These are phyloP conservation scores for Batillaria attramentaria DNA, from an alignment of 1,140 invertebrate genomes.

Conservation along the genomic window DNA sequence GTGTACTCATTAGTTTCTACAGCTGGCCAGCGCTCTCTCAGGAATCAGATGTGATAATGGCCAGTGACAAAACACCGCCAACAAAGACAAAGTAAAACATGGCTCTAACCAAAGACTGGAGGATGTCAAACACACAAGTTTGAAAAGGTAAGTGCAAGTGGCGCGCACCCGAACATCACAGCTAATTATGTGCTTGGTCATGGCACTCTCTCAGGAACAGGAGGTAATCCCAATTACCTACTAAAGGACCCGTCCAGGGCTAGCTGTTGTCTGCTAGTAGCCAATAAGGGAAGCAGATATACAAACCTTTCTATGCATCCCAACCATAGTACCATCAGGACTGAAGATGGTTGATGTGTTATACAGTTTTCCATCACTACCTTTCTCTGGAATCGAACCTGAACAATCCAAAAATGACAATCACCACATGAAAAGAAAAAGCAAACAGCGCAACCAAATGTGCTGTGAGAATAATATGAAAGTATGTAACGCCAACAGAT, in stretches of 20 bases:
- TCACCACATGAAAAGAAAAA: neutral
- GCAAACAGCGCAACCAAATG: neutral
- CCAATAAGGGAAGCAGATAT: neutral
- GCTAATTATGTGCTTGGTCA: neutral
- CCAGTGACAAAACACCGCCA: too few relatives aligned
- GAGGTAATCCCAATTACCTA: neutral
- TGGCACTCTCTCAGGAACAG: neutral
- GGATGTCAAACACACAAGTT: neutral
- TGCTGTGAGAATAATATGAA: neutral
- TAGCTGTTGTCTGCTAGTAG: neutral
- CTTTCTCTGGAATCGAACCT: slow-evolving; percentile 87
- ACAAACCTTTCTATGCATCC: slow-evolving; percentile 73
- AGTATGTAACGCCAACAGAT: neutral
- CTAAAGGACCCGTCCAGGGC: neutral
- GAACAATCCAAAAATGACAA: slow-evolving; percentile 24
- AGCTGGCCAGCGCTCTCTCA: too few relatives aligned
- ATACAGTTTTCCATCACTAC: slow-evolving; percentile 80
- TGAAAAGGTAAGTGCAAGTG: slow-evolving; percentile 3
- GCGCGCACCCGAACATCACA: neutral
- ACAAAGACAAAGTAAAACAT: too few relatives aligned
- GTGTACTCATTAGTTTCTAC: too few relatives aligned
- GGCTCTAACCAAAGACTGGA: too few relatives aligned
- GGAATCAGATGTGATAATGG: too few relatives aligned
- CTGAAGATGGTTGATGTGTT: slow-evolving; percentile 95
- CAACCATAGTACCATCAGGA: slow-evolving; percentile 81